Conservation (phyloP, 2,888 invertebrate genomes). For the Lysandra bellargus region DNA sequence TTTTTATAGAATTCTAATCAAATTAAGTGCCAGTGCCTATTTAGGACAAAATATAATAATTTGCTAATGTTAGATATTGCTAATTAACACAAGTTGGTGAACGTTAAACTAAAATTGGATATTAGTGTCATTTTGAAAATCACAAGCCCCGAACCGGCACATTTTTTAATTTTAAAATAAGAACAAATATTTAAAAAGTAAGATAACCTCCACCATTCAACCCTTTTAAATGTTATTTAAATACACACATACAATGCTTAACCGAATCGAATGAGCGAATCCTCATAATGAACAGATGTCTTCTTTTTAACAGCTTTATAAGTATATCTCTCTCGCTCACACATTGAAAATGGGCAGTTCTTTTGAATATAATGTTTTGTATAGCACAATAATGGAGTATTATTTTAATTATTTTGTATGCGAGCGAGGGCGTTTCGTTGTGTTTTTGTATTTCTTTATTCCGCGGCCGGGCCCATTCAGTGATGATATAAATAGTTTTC, state of each 20-base stretch:
- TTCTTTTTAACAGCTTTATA: slow-evolving; percentile 45
- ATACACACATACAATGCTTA: slow-evolving; percentile 35
- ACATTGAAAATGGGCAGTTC: slow-evolving; percentile 66
- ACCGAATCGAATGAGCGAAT: slow-evolving; percentile 14
- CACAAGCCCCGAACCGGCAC: not conserved
- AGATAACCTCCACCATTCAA: slow-evolving; percentile 6
- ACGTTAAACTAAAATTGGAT: not conserved
- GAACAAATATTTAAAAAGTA: slow-evolving; percentile 2
- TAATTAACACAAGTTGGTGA: not conserved
- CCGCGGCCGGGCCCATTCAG: slow-evolving; percentile 40
- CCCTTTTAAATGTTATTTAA: slow-evolving; percentile 32
- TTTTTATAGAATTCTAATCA: too few relatives aligned
- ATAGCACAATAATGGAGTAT: slow-evolving; percentile 54
- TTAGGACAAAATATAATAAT: too few relatives aligned
- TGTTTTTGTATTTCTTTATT: slow-evolving; percentile 44
- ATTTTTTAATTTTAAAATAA: not conserved
- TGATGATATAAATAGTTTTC: slow-evolving; percentile 15
- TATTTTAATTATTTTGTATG: slow-evolving; percentile 60
- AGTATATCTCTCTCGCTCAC: slow-evolving; percentile 35
- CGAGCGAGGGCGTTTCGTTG: slow-evolving; percentile 49
- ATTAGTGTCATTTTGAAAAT: not conserved
- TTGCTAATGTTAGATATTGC: not conserved
- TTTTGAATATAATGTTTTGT: slow-evolving; percentile 52
- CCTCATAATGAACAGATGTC: slow-evolving; percentile 55
- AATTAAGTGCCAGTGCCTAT: too few relatives aligned